These are phyloP conservation scores for Neuroterus valhalla DNA, from an alignment of 1,140 invertebrate genomes.

Conservation along the genomic window DNA sequence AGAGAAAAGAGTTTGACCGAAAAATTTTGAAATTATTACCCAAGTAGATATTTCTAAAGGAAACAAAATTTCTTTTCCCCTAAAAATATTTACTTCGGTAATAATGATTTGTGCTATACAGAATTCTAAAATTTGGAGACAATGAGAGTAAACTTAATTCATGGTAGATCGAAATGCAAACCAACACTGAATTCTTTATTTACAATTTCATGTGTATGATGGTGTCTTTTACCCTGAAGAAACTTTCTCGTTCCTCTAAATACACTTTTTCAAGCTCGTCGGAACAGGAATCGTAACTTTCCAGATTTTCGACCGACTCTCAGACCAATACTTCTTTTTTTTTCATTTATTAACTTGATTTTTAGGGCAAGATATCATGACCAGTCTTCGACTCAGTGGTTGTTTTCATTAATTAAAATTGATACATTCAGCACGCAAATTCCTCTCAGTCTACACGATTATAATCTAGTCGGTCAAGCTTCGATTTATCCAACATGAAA, in stretches of 20 bases:
- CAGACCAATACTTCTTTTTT: slow-evolving; percentile 50
- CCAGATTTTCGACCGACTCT: slow-evolving; percentile 51
- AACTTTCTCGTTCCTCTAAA: slow-evolving; percentile 21
- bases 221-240: slow-evolving; percentile 22
- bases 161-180: slow-evolving; percentile 22
- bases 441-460: slow-evolving; percentile 53
- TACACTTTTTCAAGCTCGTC: slow-evolving; percentile 29
- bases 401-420: slow-evolving; percentile 44
- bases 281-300: slow-evolving; percentile 52
- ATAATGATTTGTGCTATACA: slow-evolving; percentile 3
- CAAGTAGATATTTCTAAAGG: not conserved
- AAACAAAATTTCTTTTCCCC: not conserved
- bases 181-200: slow-evolving; percentile 26
- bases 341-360: slow-evolving; percentile 31
- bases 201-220: slow-evolving; percentile 19
- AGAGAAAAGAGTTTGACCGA: not conserved
- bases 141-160: slow-evolving; percentile 23
- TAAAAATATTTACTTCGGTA: not conserved
- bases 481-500: slow-evolving; percentile 54
- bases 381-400: slow-evolving; percentile 57
- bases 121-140: not conserved
- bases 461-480: slow-evolving; percentile 54
- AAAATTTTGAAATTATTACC: not conserved
- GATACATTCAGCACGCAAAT: slow-evolving; percentile 59
- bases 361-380: slow-evolving; percentile 52